Percentiles rank a stretch among this genome's conserved stretches.
Conservation (phyloP, 2,797 vertebrate genomes). For the Sebastes trivittatus region DNA sequence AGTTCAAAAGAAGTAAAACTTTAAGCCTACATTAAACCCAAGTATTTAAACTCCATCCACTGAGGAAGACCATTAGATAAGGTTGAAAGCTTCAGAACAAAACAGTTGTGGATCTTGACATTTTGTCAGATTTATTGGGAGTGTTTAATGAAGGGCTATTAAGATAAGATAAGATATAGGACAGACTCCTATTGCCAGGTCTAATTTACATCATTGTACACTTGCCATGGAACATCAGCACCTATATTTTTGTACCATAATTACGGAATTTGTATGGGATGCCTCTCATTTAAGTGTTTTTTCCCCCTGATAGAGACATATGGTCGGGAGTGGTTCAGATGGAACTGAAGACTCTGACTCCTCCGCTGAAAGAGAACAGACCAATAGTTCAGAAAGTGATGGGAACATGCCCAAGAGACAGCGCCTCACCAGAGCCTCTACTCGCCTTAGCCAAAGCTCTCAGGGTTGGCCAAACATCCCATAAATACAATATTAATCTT, state of each 20-base stretch:
- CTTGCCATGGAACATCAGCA: not conserved
- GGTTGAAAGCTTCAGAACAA: not conserved
- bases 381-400: conserved; percentile 96
- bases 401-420: conserved; percentile 89
- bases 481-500: not conserved
- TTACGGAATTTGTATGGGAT: not conserved
- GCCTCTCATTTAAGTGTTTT: not conserved
- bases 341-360: conserved; percentile 98
- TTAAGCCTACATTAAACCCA: not conserved
- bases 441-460: conserved; percentile 96
- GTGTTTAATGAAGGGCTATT: not conserved
- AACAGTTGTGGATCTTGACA: not conserved
- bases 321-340: conserved; percentile 93
- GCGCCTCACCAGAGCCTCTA: conserved; percentile 93
- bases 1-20: not conserved
- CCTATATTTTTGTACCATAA: not conserved
- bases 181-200: not conserved
- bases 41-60: not conserved
- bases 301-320: conserved; percentile 86
- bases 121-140: not conserved
- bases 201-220: not conserved
- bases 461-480: conserved; percentile 84
- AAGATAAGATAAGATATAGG: not conserved
- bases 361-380: conserved; percentile 95
- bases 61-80: not conserved